Base-by-base conservation (phyloP, 1,140 invertebrate species). In the Nymphalis io region DNA sequence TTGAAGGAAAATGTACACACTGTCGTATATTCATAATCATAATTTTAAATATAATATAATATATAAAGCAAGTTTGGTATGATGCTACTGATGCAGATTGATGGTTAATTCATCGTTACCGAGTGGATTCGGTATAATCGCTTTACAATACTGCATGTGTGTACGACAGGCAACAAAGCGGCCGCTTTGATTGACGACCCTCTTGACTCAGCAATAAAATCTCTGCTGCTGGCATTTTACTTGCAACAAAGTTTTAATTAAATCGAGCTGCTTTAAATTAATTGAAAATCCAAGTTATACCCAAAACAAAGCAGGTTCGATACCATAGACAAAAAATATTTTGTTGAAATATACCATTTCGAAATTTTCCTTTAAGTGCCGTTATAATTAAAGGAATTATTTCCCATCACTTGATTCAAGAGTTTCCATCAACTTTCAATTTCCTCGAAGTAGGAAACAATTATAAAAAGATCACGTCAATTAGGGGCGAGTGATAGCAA, bases 381-480 rank as follows among this genome's bases (percentile, higher is more conserved):
- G n/a, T n/a, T 46, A 46, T 16, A n/a, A 16, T 46, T 46, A 2
- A 18, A 5, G n/a, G n/a, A 46, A 46, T 46, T n/a, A 46, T 18
- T 46, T 16, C n/a, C 10, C 27, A 33, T 33, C 27, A 8, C 11
- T 11, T 20, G 18, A 18, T 51, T 21, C 11, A 18, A 51, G 8
- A 51, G 16, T 51, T 51, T 55, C 51, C 3, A 55, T 55, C 21
- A 55, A 55, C 21, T 55, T 55, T 55, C 51, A 55, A 55, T 55
- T 55, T 27, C 23, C 51, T 55, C 51, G 8, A 33, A 3, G 5
- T 23, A 55, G 51, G 51, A 55, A 55, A 55, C 51, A 55, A 55
- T 55, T 55, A 55, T 55, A 55, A 55, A 55, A 55, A 27, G 51
- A 55, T 55, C 23, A 44, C 21, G 48, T 62, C 44, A 62, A 62